A percentile compares a stretch with the other conserved stretches of the same genome.
Conservation (phyloP, 2,113 vertebrate genomes). For the Loxodonta africana region DNA sequence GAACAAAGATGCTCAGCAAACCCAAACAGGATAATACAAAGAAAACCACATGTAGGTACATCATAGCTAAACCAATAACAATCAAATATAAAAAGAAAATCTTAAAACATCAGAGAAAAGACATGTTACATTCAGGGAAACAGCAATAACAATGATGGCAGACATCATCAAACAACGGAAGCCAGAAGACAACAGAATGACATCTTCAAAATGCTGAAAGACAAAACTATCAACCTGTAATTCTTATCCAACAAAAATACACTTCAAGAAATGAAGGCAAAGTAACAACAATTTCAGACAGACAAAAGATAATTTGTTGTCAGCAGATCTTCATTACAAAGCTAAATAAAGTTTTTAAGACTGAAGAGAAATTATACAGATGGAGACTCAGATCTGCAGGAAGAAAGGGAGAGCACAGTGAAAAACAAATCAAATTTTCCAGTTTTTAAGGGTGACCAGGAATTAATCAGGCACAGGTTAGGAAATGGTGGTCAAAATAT, state of each 20-base stretch:
- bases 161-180: background rate
- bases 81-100: background rate
- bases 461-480: background rate
- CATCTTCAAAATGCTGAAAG: background rate
- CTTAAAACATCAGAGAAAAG: background rate
- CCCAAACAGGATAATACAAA: background rate
- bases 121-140: background rate
- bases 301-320: background rate
- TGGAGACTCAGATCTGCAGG: background rate
- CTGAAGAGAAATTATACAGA: background rate
- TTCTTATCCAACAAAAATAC: background rate
- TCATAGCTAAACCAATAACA: background rate
- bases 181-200: background rate
- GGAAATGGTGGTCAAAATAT: background rate
- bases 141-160: background rate
- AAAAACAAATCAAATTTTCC: background rate
- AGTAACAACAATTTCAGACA: slow-evolving; percentile 9
- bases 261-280: background rate
- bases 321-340: background rate
- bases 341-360: slow-evolving; percentile 23
- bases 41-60: background rate
- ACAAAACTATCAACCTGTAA: slow-evolving; percentile 2
- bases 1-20: background rate
- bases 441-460: background rate
- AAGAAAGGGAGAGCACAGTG: background rate